phyloP scores from a whole-genome alignment of 2,888 invertebrate genomes.

The Galeopsomyia nigrocyanea region DNA sequence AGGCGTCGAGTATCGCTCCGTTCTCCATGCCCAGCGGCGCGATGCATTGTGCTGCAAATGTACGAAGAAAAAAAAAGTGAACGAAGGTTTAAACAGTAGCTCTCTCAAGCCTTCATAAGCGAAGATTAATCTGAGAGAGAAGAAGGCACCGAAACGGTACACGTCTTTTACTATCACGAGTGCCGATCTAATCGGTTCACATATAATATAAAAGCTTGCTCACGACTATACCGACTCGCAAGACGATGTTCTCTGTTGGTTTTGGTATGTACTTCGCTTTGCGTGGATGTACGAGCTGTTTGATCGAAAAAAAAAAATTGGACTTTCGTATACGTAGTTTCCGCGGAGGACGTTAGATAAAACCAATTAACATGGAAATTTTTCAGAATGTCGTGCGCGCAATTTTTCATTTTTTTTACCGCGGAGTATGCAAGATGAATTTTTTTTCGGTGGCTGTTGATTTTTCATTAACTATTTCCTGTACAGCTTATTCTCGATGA shows the following conservation, averaged over 20 bases:
- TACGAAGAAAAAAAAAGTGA: slow-evolving; percentile 46
- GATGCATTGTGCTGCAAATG: slow-evolving; percentile 72
- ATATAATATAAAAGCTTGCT: slow-evolving; percentile 45
- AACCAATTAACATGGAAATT: too few relatives aligned
- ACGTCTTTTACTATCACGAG: slow-evolving; percentile 50
- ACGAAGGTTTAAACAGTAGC: slow-evolving; percentile 1
- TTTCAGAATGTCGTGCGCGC: too few relatives aligned
- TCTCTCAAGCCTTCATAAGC: neutral
- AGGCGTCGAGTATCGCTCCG: slow-evolving; percentile 74
- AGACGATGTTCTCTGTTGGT: too few relatives aligned
- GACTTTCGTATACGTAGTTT: neutral
- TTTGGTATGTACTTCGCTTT: neutral
- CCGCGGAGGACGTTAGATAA: too few relatives aligned
- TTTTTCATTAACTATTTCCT: too few relatives aligned
- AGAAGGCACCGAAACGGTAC: slow-evolving; percentile 27
- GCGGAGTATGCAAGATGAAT: too few relatives aligned
- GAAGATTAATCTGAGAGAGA: slow-evolving; percentile 35
- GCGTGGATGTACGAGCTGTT: neutral
- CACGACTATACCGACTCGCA: too few relatives aligned
- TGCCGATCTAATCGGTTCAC: slow-evolving; percentile 60
- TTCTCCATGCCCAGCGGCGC: slow-evolving; percentile 77
- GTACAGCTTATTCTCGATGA: too few relatives aligned
- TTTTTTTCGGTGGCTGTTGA: too few relatives aligned
- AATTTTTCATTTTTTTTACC: too few relatives aligned
- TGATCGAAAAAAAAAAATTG: slow-evolving; percentile 3